Evolutionary conservation across 2,888 invertebrate genomes (phyloP).

Genomic region (Bruchidius siliquastri): DNA sequence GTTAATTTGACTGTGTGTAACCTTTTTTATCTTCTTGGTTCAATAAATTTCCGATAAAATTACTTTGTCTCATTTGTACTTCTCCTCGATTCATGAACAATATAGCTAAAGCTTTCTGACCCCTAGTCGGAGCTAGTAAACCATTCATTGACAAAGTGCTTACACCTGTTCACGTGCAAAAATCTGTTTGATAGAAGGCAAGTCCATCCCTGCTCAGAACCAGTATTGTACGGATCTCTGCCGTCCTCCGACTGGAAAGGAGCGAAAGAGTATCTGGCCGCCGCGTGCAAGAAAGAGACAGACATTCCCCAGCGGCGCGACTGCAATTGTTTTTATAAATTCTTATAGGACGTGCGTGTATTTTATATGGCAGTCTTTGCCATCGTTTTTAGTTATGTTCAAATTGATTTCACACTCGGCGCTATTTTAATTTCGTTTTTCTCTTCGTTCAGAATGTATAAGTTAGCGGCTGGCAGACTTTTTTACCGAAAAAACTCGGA

Average conservation of each 20-base stretch:
- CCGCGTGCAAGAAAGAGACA: slow-evolving; percentile 12
- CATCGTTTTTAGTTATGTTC: slow-evolving; percentile 30
- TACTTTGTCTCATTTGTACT: too few species aligned
- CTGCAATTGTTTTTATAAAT: slow-evolving; percentile 37
- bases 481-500: slow-evolving; percentile 6
- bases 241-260: slow-evolving; percentile 14
- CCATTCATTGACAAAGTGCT: too few species aligned
- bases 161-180: too few species aligned
- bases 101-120: too few species aligned
- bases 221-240: slow-evolving; percentile 25
- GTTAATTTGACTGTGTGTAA: too few species aligned
- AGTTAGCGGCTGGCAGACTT: slow-evolving; percentile 33
- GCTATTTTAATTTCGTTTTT: slow-evolving; percentile 39
- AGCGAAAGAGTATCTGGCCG: slow-evolving; percentile 4
- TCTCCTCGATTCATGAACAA: too few species aligned
- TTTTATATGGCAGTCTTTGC: slow-evolving; percentile 34
- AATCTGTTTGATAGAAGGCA: not conserved
- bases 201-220: slow-evolving; percentile 1
- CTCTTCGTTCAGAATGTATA: slow-evolving; percentile 32
- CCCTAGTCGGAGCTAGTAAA: too few species aligned
- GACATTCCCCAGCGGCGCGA: slow-evolving; percentile 2
- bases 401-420: slow-evolving; percentile 37
- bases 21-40: too few species aligned
- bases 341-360: slow-evolving; percentile 37
- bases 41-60: too few species aligned